These are phyloP conservation scores for Lindbergichthys nudifrons DNA, from an alignment of 2,797 vertebrate genomes.

Conservation along the genomic window DNA sequence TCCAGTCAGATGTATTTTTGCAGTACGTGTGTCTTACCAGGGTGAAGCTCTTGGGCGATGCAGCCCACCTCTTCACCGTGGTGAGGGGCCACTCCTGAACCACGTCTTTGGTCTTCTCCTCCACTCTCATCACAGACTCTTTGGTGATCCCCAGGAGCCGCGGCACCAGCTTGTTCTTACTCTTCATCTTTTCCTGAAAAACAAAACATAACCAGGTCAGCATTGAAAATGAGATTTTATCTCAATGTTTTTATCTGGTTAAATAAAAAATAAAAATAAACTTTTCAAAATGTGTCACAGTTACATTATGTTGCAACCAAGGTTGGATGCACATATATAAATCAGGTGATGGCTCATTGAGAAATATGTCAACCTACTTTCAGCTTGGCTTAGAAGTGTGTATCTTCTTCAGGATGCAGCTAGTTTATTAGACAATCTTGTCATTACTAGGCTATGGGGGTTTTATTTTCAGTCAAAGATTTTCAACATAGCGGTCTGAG, in stretches of 20 bases:
- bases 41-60: slow-evolving; percentile 98
- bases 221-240: too few relatives aligned
- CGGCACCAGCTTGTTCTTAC: slow-evolving; percentile 97
- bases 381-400: background rate
- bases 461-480: background rate
- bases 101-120: slow-evolving; percentile 98
- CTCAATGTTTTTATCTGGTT: too few relatives aligned
- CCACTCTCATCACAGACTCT: slow-evolving; percentile 98
- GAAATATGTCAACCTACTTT: background rate
- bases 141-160: slow-evolving; percentile 98
- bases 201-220: too few relatives aligned
- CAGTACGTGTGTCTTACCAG: slow-evolving; percentile 85
- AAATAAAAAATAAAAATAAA: too few relatives aligned
- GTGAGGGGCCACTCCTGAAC: slow-evolving; percentile 98
- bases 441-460: background rate
- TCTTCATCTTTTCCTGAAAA: slow-evolving; percentile 99
- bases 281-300: background rate
- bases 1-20: background rate
- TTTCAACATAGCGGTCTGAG: background rate
- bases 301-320: background rate
- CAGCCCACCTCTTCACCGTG: slow-evolving; percentile 98
- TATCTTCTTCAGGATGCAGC: background rate
- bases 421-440: background rate
- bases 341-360: background rate
- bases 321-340: background rate